A percentile compares a stretch with the other conserved stretches of the same genome.
Conservation (phyloP, 1,140 invertebrate genomes). For the Manduca sexta region DNA sequence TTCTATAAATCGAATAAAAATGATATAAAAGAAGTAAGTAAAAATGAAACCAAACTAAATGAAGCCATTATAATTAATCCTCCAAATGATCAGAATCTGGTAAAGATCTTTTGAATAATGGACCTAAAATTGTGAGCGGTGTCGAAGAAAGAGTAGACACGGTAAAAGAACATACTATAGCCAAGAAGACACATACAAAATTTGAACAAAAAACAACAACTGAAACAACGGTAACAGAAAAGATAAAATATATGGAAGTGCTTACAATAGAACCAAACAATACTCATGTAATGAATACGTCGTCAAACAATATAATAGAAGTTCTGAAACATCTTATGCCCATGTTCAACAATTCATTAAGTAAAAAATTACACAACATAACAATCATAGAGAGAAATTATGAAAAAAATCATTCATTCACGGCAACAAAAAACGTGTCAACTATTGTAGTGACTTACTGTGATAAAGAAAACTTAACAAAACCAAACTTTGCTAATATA, state of each 20-base stretch:
- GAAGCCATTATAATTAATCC: constrained; percentile 54
- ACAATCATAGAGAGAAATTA: constrained; percentile 61
- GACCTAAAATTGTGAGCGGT: constrained; percentile 42
- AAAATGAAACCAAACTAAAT: constrained; percentile 31
- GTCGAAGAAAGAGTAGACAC: constrained; percentile 49
- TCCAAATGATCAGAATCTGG: constrained; percentile 21
- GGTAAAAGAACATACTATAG: constrained; percentile 13
- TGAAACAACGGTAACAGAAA: constrained; percentile 21
- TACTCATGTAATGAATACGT: constrained; percentile 31
- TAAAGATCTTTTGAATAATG: too few species aligned
- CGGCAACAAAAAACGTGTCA: constrained; percentile 57
- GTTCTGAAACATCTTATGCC: constrained; percentile 62
- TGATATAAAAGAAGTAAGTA: constrained; percentile 37
- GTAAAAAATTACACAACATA: constrained; percentile 59
- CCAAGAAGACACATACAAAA: constrained; percentile 20
- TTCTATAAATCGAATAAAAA: constrained; percentile 62
- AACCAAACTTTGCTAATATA: constrained; percentile 20
- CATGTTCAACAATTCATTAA: constrained; percentile 48
- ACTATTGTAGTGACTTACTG: constrained; percentile 67
- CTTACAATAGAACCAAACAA: constrained; percentile 59
- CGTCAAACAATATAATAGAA: constrained; percentile 53
- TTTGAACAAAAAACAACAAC: constrained; percentile 9
- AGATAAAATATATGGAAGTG: constrained; percentile 49
- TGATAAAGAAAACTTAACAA: constrained; percentile 60
- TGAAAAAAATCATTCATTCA: constrained; percentile 51